Conservation (phyloP, 2,888 invertebrate genomes). For the Hemaris fuciformis region DNA sequence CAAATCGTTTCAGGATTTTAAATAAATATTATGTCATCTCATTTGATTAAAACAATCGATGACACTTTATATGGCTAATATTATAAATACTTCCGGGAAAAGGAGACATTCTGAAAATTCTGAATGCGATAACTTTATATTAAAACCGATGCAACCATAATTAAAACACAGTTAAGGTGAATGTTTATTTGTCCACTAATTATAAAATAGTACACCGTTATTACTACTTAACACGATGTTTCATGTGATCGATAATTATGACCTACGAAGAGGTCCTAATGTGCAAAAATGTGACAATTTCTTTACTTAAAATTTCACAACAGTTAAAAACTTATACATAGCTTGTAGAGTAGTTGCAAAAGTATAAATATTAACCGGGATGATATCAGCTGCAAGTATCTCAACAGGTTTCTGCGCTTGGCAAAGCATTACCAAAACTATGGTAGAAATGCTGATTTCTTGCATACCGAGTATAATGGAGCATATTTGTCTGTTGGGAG, state of each 20-base stretch:
- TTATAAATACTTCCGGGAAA: no score
- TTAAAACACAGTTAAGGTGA: neutral
- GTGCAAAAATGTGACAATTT: neutral
- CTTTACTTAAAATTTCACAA: conserved; percentile 52
- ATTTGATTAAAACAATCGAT: no score
- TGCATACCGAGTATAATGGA: conserved; percentile 38
- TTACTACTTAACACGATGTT: neutral
- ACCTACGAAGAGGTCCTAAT: neutral
- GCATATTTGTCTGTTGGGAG: conserved; percentile 57
- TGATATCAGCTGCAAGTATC: conserved; percentile 61
- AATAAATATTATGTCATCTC: no score
- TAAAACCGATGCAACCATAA: no score
- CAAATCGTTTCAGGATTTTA: no score
- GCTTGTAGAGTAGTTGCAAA: conserved; percentile 62
- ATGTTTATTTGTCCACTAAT: neutral
- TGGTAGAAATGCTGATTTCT: conserved; percentile 45
- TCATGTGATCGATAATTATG: neutral
- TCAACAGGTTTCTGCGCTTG: conserved; percentile 59
- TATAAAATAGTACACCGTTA: neutral
- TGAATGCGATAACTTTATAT: no score
- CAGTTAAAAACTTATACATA: conserved; percentile 68
- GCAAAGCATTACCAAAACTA: conserved; percentile 52
- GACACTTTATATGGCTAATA: no score
- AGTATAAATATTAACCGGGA: conserved; percentile 68
- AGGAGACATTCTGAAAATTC: no score